phyloP scores from a whole-genome alignment of 2,113 vertebrate species.

The Galemys pyrenaicus region DNA sequence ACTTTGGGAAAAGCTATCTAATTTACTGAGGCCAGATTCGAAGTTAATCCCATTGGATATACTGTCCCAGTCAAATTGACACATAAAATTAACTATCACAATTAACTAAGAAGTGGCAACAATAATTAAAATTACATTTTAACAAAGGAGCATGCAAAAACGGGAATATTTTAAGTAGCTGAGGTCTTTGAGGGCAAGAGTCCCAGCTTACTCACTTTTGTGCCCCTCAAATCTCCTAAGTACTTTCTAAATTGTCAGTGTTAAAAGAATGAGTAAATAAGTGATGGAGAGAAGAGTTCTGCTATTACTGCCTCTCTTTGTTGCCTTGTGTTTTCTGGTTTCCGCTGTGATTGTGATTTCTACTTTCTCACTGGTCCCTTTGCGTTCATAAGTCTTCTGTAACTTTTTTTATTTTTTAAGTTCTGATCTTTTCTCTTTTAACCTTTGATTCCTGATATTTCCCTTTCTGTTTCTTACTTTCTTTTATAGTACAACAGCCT shows the following conservation, averaged over 20 bases:
- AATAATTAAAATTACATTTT: conserved; percentile 43
- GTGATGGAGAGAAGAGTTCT: neutral
- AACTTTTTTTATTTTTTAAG: neutral
- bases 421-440: conserved; percentile 66
- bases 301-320: neutral
- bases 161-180: neutral
- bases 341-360: neutral
- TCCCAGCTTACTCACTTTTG: neutral
- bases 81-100: neutral
- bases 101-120: neutral
- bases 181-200: neutral
- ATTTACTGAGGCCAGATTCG: neutral
- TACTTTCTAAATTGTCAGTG: neutral
- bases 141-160: neutral
- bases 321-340: conserved; percentile 29
- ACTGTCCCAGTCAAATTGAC: neutral
- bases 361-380: neutral
- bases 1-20: neutral
- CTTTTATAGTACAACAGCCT: conserved; percentile 20
- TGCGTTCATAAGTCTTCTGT: neutral
- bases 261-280: neutral
- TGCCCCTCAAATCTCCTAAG: neutral
- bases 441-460: conserved; percentile 71
- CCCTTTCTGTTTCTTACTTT: conserved; percentile 38
- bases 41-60: neutral